Base-by-base conservation (phyloP, 2,888 invertebrate genomes). In the Troilus luridus region DNA sequence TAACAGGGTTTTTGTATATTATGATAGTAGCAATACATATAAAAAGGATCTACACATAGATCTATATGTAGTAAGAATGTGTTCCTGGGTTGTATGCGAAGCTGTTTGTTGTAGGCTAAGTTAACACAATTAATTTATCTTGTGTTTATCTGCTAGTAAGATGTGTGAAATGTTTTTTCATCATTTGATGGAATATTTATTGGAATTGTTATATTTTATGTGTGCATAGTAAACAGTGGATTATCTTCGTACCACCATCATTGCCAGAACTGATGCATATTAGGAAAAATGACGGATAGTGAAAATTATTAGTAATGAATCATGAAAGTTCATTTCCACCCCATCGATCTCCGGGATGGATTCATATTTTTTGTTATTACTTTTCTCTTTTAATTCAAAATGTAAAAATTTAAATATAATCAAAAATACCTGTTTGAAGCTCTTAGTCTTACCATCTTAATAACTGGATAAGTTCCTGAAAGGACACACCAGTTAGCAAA, bases 1-100 rank as follows among this genome's bases (percentile, higher is more conserved):
- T 41, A 17, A 77, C 72, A 77, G 72, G 72, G 72, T 77, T 41
- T 77, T 8, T 41, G 72, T 77, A 77, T 41, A 77, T 77, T 77
- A 77, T 27, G 72, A 77, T 77, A 77, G 72, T 27, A 24, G 27
- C 14, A 2, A 41, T 17, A 27, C 19, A 77, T 17, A 0, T 72
- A 6, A 17, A 72, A 27, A 41, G 72, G 72, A 77, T 77, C 41
- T 14, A 67, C 5, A 41, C 41, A 5, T 41, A 41, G 41, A 41
- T 41, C 41, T 41, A 41, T 1, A 41, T 41, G 41, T 41, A 14
- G 24, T 67, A 12, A 27, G 5, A 24, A 27, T 14, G 72, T 77
- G 72, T 77, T 24, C 41, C 24, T 77, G 17, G 17, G 27, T 77
- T 77, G 41, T 77, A 77, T 77, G 72, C 27, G 17, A 77, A 41